phyloP scores from a whole-genome alignment of 2,888 invertebrate species.

The Trachelus stipa region DNA sequence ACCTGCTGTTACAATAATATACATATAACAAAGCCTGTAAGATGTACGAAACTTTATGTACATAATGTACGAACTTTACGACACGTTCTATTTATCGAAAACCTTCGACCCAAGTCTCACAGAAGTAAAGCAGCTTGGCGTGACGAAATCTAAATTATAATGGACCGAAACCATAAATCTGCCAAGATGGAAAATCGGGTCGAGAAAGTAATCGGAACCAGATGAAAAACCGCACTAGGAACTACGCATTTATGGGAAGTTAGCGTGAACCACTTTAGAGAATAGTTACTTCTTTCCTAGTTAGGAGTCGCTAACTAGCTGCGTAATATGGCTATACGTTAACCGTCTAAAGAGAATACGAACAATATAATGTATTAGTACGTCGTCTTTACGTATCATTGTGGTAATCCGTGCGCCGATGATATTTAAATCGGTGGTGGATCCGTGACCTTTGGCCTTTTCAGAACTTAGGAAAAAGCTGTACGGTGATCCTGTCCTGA shows the following conservation, averaged over 20 bases:
- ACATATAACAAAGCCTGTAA: background rate
- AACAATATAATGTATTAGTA: background rate
- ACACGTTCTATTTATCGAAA: background rate
- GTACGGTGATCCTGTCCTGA: background rate
- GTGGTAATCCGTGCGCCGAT: background rate
- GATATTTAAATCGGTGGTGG: background rate
- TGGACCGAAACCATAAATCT: background rate
- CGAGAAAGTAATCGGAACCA: background rate
- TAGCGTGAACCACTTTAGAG: background rate
- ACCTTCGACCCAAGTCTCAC: background rate
- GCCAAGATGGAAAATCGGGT: background rate
- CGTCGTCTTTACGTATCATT: background rate
- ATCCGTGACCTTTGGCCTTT: background rate
- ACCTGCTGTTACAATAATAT: background rate
- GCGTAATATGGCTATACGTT: background rate
- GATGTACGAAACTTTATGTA: background rate
- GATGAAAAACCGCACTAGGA: background rate
- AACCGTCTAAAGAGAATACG: background rate
- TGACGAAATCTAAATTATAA: background rate
- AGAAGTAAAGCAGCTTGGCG: background rate
- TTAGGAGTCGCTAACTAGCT: background rate
- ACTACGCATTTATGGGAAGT: background rate
- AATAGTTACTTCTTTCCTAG: background rate
- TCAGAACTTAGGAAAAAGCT: background rate
- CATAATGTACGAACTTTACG: background rate